Conservation (phyloP, 2,888 invertebrate species). For the Hyposoter dolosus region DNA sequence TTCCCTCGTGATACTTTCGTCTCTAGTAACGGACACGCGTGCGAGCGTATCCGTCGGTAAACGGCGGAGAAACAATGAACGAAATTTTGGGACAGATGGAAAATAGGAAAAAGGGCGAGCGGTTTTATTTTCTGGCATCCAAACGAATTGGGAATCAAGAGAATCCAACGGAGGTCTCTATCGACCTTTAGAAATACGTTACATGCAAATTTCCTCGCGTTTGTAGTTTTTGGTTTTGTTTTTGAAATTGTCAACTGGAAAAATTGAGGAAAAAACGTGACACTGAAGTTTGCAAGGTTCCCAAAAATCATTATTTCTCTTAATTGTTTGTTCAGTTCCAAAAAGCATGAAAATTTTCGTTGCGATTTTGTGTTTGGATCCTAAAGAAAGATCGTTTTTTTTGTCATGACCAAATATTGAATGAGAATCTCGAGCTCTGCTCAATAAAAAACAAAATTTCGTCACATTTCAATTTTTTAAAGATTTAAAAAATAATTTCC, state of each 20-base stretch:
- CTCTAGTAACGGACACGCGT: neutral
- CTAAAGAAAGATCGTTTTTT: too few relatives aligned
- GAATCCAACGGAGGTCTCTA: neutral
- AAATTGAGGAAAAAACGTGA: neutral
- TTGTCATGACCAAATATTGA: too few relatives aligned
- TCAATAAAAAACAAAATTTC: too few relatives aligned
- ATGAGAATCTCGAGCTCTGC: too few relatives aligned
- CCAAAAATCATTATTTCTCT: too few relatives aligned
- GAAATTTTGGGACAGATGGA: neutral
- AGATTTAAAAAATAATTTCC: too few relatives aligned
- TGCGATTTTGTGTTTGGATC: too few relatives aligned
- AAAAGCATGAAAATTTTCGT: too few relatives aligned
- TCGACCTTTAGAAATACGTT: neutral
- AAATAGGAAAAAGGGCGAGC: neutral
- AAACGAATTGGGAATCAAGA: conserved; percentile 9
- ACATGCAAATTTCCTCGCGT: neutral
- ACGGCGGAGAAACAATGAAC: neutral
- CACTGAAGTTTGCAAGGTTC: too few relatives aligned
- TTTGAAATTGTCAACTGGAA: neutral
- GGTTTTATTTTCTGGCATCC: conserved; percentile 12
- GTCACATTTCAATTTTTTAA: neutral
- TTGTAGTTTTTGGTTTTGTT: too few relatives aligned
- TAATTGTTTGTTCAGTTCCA: too few relatives aligned
- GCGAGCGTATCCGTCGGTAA: neutral
- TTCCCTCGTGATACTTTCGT: neutral